Conservation (phyloP, 2,888 invertebrate species). For the Athalia rosae region DNA sequence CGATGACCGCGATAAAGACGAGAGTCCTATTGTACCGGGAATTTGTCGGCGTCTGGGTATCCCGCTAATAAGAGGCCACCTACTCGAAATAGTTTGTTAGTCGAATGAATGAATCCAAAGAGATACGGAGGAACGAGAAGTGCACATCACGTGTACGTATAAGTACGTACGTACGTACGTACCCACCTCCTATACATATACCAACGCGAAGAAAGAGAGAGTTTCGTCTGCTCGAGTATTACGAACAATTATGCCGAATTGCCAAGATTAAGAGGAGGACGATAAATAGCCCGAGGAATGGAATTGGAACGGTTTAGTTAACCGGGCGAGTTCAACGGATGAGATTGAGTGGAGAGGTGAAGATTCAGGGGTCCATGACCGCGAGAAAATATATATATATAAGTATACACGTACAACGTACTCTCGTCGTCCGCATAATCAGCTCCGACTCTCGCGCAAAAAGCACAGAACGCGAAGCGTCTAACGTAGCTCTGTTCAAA, state of each 20-base stretch:
- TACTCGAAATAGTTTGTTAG: slow-evolving; percentile 25
- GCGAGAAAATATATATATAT: slow-evolving; percentile 38
- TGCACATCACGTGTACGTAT: background rate
- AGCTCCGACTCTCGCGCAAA: background rate
- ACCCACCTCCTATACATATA: too few species aligned
- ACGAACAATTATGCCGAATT: slow-evolving; percentile 37
- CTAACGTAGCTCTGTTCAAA: background rate
- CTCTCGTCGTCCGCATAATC: too few species aligned
- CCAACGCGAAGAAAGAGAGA: background rate
- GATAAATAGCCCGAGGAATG: slow-evolving; percentile 18
- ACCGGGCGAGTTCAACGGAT: background rate
- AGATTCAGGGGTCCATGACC: slow-evolving; percentile 48
- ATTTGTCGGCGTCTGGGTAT: slow-evolving; percentile 24
- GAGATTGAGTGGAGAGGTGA: slow-evolving; percentile 46
- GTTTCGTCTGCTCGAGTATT: slow-evolving; percentile 24
- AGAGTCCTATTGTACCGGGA: slow-evolving; percentile 9
- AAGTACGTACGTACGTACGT: too few species aligned
- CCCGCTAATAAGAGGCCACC: slow-evolving; percentile 1
- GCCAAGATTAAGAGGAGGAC: slow-evolving; percentile 41
- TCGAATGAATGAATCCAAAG: background rate
- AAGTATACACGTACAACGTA: too few species aligned
- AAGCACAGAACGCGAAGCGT: background rate
- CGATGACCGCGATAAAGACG: too few species aligned
- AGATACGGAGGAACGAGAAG: background rate
- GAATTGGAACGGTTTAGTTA: slow-evolving; percentile 2